Conservation (phyloP, 2,113 vertebrate genomes). For the Myrmecophaga tridactyla region DNA sequence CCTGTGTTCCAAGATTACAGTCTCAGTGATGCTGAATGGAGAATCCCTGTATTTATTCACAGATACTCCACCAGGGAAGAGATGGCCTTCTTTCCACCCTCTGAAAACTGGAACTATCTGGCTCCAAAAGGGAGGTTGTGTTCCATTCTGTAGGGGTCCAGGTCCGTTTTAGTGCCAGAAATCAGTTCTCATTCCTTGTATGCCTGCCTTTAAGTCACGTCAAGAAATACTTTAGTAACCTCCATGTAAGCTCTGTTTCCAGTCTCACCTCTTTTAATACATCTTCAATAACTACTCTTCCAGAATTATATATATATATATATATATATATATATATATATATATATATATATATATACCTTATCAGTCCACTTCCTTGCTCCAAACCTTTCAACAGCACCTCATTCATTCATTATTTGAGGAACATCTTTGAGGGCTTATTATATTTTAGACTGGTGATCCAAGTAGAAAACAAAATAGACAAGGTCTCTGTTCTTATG, state of each 20-base stretch:
- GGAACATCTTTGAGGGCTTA: background rate
- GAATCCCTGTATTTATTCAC: background rate
- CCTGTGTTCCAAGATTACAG: background rate
- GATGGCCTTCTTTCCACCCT: too few relatives aligned
- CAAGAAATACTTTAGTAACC: background rate
- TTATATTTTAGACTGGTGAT: background rate
- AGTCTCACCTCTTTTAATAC: background rate
- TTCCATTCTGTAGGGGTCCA: background rate
- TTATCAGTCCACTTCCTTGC: background rate
- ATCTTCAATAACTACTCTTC: background rate
- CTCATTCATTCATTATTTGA: background rate
- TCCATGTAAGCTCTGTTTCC: background rate
- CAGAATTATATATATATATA: too few relatives aligned
- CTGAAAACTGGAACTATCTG: background rate
- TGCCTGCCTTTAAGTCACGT: background rate
- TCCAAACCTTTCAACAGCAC: background rate
- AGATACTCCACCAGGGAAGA: background rate
- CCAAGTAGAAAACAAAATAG: background rate
- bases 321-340: too few relatives aligned
- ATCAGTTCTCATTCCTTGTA: background rate
- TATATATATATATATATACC: too few relatives aligned
- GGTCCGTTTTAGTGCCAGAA: background rate
- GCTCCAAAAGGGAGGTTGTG: background rate
- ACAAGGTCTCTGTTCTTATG: background rate
- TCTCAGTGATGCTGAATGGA: background rate